These are phyloP conservation scores for Takifugu flavidus DNA, from an alignment of 2,113 vertebrate species.

Conservation along the genomic window DNA sequence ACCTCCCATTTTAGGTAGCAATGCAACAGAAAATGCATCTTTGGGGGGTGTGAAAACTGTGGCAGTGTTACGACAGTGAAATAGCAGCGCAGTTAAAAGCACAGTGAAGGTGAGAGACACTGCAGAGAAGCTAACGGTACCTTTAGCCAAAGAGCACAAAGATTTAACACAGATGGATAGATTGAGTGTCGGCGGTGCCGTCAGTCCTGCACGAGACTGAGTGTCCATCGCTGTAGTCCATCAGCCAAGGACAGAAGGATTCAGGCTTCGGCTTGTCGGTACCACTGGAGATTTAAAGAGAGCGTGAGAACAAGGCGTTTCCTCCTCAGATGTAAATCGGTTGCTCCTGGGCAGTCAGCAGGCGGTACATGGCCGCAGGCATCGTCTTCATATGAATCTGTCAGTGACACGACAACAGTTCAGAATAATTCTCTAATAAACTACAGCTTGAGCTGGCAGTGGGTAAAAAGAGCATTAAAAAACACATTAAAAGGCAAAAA, in stretches of 20 bases:
- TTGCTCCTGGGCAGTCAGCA: conserved; percentile 95
- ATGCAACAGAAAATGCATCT: not conserved
- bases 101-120: not conserved
- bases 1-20: no score
- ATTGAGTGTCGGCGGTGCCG: not conserved
- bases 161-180: not conserved
- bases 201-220: not conserved
- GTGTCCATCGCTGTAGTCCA: conserved; percentile 3
- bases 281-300: conserved; percentile 7
- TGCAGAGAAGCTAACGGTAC: not conserved
- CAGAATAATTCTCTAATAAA: not conserved
- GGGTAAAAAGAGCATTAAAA: not conserved
- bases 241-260: not conserved
- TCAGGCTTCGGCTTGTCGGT: not conserved
- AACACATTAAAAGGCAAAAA: not conserved
- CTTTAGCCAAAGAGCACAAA: not conserved
- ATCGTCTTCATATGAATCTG: conserved; percentile 99
- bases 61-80: conserved; percentile 3
- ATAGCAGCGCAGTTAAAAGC: conserved; percentile 22
- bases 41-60: not conserved
- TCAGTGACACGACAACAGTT: not conserved
- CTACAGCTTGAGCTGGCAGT: no score
- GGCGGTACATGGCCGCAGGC: conserved; percentile 95
- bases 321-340: conserved; percentile 89
- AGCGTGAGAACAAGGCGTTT: conserved; percentile 1